Evolutionary conservation across 1,140 invertebrate genomes (phyloP), one percentile per base, ranked within the genome.

Genomic region (Drosophila leontia): DNA sequence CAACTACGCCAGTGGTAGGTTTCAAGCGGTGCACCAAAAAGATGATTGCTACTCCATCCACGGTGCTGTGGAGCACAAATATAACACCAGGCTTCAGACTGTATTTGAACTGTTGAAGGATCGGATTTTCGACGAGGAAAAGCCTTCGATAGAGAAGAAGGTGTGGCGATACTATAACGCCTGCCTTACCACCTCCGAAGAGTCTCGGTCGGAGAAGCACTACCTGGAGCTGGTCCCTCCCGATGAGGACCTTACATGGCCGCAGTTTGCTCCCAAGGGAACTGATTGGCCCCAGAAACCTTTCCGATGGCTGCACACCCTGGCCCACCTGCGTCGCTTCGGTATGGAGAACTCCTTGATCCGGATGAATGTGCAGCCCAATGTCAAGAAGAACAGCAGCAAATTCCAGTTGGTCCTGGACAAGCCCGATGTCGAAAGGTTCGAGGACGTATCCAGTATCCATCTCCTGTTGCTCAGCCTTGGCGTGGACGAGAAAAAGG

Each of bases 131-230:
- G 26, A n/a, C 13, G 58, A 60, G 9, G 32, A 35, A 9, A 26
- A 17, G 44, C 9, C 17, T 6, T 47, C 29, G 2, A 32, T 60
- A 19, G 59, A 61, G 29, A 32, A 35, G 6, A 61, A 61, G 15
- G 59, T 61, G 15, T 61, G 44, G 59, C 42, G 12, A 8, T 61
- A 23, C 32, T 61, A 61, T 23, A 47, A 61, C 17, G 34, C 59
- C 23, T 61, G 59, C 4, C 44, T 50, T 12, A 61, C 12, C 32
- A 13, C 32, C 7, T 19, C 44, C 7, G 7, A 17, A n/a, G 3
- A 35, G 11, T 50, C 4, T 4, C 32, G 32, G 4, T n/a, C 15
- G 15, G 6, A 12, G 2, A 48, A 15, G 44, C 32, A 12, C 11
- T 61, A 26, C 1, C 15, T 61, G 44, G 13, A 61, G 44, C 13